Evolutionary conservation across 2,797 vertebrate genomes (phyloP).

Genomic region (Sebastolobus alascanus): DNA sequence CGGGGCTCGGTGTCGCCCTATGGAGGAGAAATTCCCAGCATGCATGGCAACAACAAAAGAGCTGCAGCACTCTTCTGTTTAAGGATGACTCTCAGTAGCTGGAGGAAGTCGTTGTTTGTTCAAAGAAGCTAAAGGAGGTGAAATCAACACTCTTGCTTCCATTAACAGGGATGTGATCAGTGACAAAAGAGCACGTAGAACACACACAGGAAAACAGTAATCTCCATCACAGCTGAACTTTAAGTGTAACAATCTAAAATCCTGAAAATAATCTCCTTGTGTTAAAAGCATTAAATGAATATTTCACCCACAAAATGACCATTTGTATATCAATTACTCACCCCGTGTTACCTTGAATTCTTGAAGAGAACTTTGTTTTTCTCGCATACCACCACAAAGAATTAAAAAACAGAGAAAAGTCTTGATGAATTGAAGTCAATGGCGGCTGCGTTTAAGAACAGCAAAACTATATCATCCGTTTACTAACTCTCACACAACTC

Average conservation of each 20-base stretch:
- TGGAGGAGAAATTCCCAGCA: slow-evolving; percentile 70
- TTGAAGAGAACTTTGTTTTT: too few species aligned
- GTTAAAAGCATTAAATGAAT: not conserved
- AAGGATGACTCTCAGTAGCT: slow-evolving; percentile 38
- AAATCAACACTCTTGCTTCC: slow-evolving; percentile 44
- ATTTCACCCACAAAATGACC: not conserved
- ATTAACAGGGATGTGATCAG: slow-evolving; percentile 20
- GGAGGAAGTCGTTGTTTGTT: slow-evolving; percentile 55
- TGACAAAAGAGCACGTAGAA: slow-evolving; percentile 14
- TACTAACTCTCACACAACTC: too few species aligned
- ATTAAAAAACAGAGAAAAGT: too few species aligned
- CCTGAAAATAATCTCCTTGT: not conserved
- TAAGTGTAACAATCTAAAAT: not conserved
- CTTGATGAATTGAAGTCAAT: too few species aligned
- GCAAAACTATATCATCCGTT: too few species aligned
- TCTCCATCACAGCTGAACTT: slow-evolving; percentile 8
- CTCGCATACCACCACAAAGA: too few species aligned
- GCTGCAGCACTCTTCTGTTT: slow-evolving; percentile 50
- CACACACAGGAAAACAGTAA: slow-evolving; percentile 3
- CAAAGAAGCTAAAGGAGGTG: slow-evolving; percentile 47
- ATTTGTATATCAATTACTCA: not conserved
- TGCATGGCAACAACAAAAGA: slow-evolving; percentile 70
- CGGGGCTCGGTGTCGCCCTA: slow-evolving; percentile 56
- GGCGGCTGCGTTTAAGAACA: too few species aligned
- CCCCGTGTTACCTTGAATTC: not conserved